phyloP scores from a whole-genome alignment of 2,888 invertebrate genomes.

The Vanessa cardui region DNA sequence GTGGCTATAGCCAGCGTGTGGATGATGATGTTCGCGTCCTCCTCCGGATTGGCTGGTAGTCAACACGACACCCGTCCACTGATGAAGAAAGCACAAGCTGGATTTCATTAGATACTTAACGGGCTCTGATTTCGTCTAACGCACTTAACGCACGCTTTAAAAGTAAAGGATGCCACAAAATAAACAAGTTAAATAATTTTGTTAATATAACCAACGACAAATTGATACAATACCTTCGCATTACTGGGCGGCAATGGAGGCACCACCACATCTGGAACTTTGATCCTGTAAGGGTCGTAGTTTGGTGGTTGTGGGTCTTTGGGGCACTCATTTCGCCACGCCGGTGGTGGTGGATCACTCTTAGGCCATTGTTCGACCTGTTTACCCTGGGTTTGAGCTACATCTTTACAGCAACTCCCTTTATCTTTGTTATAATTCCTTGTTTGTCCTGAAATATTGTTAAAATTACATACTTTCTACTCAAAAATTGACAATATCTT shows the following conservation, averaged over 20 bases:
- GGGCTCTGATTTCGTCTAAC: slow-evolving; percentile 80
- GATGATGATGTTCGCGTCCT: slow-evolving; percentile 30
- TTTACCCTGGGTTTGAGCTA: slow-evolving; percentile 58
- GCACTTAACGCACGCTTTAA: slow-evolving; percentile 56
- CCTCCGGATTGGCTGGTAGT: slow-evolving; percentile 39
- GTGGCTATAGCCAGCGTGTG: slow-evolving; percentile 27
- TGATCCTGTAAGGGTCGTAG: slow-evolving; percentile 74
- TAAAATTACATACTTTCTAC: too few relatives aligned
- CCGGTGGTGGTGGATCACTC: slow-evolving; percentile 48
- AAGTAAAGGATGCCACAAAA: slow-evolving; percentile 45
- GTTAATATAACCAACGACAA: neutral
- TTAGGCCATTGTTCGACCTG: slow-evolving; percentile 67
- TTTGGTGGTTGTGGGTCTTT: slow-evolving; percentile 63
- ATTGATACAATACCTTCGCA: slow-evolving; percentile 63
- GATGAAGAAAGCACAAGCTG: slow-evolving; percentile 80
- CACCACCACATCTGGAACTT: slow-evolving; percentile 66
- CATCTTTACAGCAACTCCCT: slow-evolving; percentile 53
- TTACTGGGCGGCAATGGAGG: slow-evolving; percentile 67
- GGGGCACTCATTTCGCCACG: slow-evolving; percentile 63
- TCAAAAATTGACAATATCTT: too few relatives aligned
- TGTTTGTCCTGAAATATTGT: slow-evolving; percentile 45
- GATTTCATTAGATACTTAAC: slow-evolving; percentile 76
- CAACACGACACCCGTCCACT: slow-evolving; percentile 63
- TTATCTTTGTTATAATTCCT: slow-evolving; percentile 56
- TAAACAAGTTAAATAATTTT: neutral